These are phyloP conservation scores for Campylomormyrus numenius DNA, from an alignment of 2,113 vertebrate genomes.

Conservation along the genomic window DNA sequence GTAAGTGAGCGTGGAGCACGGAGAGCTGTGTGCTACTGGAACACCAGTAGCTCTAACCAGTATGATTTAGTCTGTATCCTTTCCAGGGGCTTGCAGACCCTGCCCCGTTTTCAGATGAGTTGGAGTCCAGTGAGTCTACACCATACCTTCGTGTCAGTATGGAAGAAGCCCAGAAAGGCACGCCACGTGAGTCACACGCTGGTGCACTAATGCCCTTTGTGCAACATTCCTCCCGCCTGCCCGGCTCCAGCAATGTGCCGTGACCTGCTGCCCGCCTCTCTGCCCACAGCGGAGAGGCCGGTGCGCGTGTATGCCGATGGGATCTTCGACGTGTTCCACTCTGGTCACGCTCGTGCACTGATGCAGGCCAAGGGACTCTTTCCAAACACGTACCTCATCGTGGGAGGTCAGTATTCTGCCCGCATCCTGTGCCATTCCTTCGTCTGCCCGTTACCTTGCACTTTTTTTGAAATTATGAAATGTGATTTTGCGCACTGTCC, in stretches of 20 bases:
- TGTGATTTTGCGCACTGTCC: background rate
- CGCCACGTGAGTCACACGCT: conserved; percentile 67
- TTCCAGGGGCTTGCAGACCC: conserved; percentile 50
- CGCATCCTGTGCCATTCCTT: background rate
- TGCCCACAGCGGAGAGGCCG: conserved; percentile 70
- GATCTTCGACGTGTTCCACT: conserved; percentile 97
- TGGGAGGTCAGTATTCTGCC: conserved; percentile 73
- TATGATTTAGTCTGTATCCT: background rate
- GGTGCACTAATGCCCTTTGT: background rate
- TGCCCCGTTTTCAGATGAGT: conserved; percentile 70
- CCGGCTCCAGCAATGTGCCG: background rate
- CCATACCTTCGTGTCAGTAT: conserved; percentile 79
- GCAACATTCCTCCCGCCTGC: background rate
- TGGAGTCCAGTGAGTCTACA: conserved; percentile 50
- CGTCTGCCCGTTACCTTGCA: background rate
- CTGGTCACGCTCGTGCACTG: conserved; percentile 90
- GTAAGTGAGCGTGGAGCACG: conserved; percentile 23
- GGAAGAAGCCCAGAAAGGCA: conserved; percentile 81
- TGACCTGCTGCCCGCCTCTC: conserved; percentile 2
- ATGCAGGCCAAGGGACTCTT: conserved; percentile 98
- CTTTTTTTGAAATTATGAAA: background rate
- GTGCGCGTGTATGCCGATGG: conserved; percentile 96
- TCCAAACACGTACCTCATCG: conserved; percentile 96
- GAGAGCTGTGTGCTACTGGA: background rate
- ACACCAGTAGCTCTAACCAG: background rate